Base-by-base conservation (phyloP, 2,888 invertebrate species). In the Hoplodrina blanda region DNA sequence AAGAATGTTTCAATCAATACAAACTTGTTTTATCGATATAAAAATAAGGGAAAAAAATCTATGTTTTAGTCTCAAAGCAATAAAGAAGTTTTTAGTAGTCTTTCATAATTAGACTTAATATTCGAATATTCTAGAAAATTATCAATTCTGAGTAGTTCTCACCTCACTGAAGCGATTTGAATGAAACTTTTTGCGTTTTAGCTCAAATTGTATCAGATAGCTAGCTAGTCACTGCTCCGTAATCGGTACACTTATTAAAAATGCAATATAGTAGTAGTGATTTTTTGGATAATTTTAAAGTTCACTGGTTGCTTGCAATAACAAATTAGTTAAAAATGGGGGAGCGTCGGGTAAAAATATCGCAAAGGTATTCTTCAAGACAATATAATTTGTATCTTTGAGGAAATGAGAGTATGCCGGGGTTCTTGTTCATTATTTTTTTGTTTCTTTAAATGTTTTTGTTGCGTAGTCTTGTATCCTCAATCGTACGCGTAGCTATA, bases 331-430 rank as follows among this genome's bases (percentile, higher is more conserved):
- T 69, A 20, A 15, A 10, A 56, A 57, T 55, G 72, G 80, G 59
- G 83, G 83, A 74, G 79, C 73, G 81, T 70, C 30, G 69, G 76
- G 76, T 72, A 53, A 65, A 62, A 62, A 50, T 62, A 63, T 73
- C 44, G 57, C 69, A 59, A 60, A 78, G 72, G 80, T 85, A 85
- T 84, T 83, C 78, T 84, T 57, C 82, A 84, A 82, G 88, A 88
- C 88, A 88, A 88, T 88, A 87, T 73, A 74, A 74, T 63, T 50
- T 71, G 83, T 81, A 81, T 87, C 41, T 83, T 84, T 82, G 79
- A 81, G 82, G 81, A 83, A 85, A 82, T 76, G 50, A 81, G 78
- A 65, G 54, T 70, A 76, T 69, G 63, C 37, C 50, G 3, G 33
- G 44, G 46, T 20, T 69, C 57, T 61, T 54, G 20, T 76, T 76